These are phyloP conservation scores for Xiphophorus maculatus DNA, from an alignment of 2,113 vertebrate genomes.

Conservation along the genomic window DNA sequence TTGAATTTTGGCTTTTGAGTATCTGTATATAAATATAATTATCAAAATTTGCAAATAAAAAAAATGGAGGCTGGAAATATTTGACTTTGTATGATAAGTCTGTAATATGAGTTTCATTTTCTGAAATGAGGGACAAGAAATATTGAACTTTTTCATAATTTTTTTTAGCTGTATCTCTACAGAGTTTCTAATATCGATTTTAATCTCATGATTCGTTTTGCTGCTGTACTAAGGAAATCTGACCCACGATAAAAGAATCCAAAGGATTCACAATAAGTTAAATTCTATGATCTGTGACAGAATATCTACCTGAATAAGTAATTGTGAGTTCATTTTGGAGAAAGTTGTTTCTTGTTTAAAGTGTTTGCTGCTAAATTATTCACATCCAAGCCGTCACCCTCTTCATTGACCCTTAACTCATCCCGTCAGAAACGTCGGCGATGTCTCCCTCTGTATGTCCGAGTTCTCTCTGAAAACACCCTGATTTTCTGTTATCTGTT, in stretches of 20 bases:
- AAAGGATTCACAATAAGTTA: not conserved
- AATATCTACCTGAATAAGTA: not conserved
- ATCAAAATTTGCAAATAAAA: not conserved
- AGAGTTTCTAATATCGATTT: too few species aligned
- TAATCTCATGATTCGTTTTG: too few species aligned
- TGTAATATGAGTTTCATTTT: not conserved
- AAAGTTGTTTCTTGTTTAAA: not conserved
- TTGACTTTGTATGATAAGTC: not conserved
- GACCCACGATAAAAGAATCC: not conserved
- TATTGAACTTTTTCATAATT: not conserved
- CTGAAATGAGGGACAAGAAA: not conserved
- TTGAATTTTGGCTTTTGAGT: too few species aligned
- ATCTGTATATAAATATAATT: too few species aligned
- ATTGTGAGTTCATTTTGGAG: not conserved
- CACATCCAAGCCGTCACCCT: not conserved
- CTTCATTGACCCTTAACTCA: constrained; percentile 46
- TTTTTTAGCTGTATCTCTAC: too few species aligned
- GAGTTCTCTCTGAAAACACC: constrained; percentile 57
- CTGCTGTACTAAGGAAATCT: not conserved
- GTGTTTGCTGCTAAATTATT: not conserved
- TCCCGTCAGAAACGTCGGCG: constrained; percentile 53
- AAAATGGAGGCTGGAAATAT: not conserved
- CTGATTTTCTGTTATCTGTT: not conserved
- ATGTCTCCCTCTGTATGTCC: constrained; percentile 62
- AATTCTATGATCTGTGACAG: too few species aligned